Percentiles rank a stretch among this genome's conserved stretches.
Conservation (phyloP, 37 sponge, comb jelly and placozoan species). For the Chondrilla cf. caribensis region DNA sequence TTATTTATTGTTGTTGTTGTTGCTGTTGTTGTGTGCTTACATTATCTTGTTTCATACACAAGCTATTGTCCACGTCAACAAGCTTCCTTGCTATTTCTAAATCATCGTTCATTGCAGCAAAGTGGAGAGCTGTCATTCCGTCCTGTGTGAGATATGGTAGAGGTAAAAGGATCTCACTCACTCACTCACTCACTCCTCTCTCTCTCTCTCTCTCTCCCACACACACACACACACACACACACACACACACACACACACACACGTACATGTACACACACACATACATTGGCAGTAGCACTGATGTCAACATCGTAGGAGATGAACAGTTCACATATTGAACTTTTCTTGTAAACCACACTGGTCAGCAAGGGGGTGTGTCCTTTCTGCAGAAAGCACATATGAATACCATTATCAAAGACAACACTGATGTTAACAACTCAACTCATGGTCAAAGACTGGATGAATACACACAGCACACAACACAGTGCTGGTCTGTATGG, state of each 20-base stretch:
- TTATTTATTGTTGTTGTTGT: no score
- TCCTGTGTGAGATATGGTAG: not conserved
- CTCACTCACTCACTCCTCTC: no score
- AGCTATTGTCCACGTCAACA: not conserved
- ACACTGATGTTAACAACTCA: not conserved
- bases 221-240: constrained; percentile 30
- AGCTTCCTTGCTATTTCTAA: constrained; percentile 28
- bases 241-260: constrained; percentile 26
- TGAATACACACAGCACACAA: no score
- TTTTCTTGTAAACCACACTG: not conserved
- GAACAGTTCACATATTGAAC: not conserved
- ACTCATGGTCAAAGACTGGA: no score
- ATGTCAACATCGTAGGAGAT: not conserved
- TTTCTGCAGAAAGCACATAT: not conserved
- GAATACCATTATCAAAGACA: not conserved
- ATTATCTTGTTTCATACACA: not conserved
- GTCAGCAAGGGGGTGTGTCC: constrained; percentile 2
- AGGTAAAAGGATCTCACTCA: no score
- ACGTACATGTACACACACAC: not conserved
- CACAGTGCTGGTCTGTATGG: no score
- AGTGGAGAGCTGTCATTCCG: constrained; percentile 43
- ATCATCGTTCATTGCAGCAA: constrained; percentile 62
- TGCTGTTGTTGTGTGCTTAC: constrained; percentile 13
- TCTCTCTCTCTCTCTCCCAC: not conserved
- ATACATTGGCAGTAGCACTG: no score